Evolutionary conservation across 2,888 invertebrate species (phyloP), one percentile per base, ranked within the genome.

Genomic region (Coronaproctus castanopsis): DNA sequence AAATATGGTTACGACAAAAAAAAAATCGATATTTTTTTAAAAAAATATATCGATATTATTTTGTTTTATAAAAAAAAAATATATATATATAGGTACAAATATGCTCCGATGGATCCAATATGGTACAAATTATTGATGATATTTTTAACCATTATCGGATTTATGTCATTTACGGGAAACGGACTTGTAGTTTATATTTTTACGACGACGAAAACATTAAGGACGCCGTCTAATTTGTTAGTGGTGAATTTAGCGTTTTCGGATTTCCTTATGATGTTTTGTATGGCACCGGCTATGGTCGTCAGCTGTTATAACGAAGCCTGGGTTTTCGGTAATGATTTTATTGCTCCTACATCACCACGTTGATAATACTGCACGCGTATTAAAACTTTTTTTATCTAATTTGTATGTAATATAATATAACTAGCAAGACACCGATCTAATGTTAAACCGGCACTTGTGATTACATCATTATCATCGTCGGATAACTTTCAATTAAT

Each of bases 71-170:
- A n/a, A n/a, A n/a, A n/a, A n/a, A n/a, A n/a, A n/a, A n/a, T n/a
- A n/a, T n/a, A n/a, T n/a, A n/a, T n/a, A n/a, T n/a, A n/a, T 70
- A 88, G 89, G 89, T 86, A 87, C 72, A 87, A 88, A 70, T 90
- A 83, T 69, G 84, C 87, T 62, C 87, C 90, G 20, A 80, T 90
- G 82, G 88, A 90, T 70, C 87, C 88, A 21, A 75, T 89, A 57
- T 89, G 89, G 89, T 85, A 88, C 70, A 85, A 81, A 64, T 77
- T 87, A 57, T 75, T 89, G 23, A 87, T 87, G 57, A 81, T 86
- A 68, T 80, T 83, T 62, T 87, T 91, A 70, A 82, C 81, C 58
- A 70, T 79, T 57, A 80, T 91, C 66, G 87, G 86, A 57, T 72
- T 80, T 67, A 70, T 85, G 65, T 81, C 83, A 49, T 72, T 84